Percentiles rank a stretch among this genome's conserved stretches.
Conservation (phyloP, 2,797 vertebrate species). For the Pteronotus mesoamericanus region DNA sequence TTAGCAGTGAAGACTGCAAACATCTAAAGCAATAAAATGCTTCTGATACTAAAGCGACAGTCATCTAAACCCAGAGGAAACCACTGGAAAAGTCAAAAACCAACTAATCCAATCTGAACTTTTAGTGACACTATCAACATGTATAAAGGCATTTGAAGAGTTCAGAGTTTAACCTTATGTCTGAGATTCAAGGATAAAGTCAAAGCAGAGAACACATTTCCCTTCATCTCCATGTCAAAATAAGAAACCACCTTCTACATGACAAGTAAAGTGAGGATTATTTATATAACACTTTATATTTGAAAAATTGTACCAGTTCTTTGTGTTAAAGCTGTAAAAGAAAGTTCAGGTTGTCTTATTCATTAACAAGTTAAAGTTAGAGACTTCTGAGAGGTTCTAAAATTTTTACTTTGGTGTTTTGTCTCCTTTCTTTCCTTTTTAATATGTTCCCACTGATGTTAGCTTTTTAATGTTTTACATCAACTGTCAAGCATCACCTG, state of each 20-base stretch:
- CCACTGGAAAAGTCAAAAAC: conserved; percentile 40
- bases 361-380: conserved; percentile 47
- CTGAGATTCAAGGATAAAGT: conserved; percentile 54
- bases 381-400: conserved; percentile 56
- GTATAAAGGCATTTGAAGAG: conserved; percentile 51
- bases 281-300: conserved; percentile 50
- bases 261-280: conserved; percentile 50
- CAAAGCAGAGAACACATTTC: conserved; percentile 51
- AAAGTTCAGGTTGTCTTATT: conserved; percentile 48
- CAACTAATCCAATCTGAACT: conserved; percentile 46
- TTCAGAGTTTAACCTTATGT: conserved; percentile 53
- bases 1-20: not conserved
- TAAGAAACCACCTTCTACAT: conserved; percentile 36
- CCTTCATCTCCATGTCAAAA: conserved; percentile 59
- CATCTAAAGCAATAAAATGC: not conserved
- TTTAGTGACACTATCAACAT: conserved; percentile 46
- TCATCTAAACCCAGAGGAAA: not conserved
- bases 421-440: conserved; percentile 50
- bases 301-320: conserved; percentile 19
- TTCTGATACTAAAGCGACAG: not conserved
- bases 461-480: conserved; percentile 52
- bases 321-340: conserved; percentile 51
- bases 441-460: conserved; percentile 60
- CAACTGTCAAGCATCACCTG: conserved; percentile 45
- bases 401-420: conserved; percentile 52